Conservation (phyloP, 2,113 vertebrate genomes). For the Tauraco erythrolophus region DNA sequence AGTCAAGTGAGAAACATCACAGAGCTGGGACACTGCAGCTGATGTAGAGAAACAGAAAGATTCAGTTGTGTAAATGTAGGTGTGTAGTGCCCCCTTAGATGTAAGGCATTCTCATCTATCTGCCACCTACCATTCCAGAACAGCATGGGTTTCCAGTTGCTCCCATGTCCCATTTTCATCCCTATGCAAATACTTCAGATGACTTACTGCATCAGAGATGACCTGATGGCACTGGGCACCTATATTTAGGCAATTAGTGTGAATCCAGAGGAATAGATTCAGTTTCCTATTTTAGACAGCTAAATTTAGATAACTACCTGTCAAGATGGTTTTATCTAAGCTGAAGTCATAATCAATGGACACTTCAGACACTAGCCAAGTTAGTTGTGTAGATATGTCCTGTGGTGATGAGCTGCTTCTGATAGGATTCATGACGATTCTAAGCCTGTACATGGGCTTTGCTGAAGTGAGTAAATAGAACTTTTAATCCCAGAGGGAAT, state of each 20-base stretch:
- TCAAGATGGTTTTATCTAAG: not conserved
- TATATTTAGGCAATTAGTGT: not conserved
- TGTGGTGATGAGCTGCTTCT: not conserved
- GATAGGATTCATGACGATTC: not conserved
- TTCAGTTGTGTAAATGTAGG: not conserved
- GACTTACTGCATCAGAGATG: not conserved
- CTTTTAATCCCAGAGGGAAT: not conserved
- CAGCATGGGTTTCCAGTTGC: not conserved
- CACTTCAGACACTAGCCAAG: not conserved
- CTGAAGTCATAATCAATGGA: not conserved
- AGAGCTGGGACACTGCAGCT: not conserved
- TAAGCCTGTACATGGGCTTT: not conserved
- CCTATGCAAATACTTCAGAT: not conserved
- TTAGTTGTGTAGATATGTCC: not conserved
- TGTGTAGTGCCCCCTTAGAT: not conserved
- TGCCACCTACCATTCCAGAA: not conserved
- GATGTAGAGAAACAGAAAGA: not conserved
- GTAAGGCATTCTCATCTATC: not conserved
- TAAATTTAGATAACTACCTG: not conserved
- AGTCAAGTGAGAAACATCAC: not conserved
- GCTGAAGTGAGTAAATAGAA: not conserved
- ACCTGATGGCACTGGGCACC: not conserved
- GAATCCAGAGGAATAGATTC: not conserved
- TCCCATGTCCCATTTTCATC: not conserved
- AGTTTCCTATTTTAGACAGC: not conserved